These are phyloP conservation scores for Prunella himalayana DNA, from an alignment of 2,113 vertebrate species.

Conservation along the genomic window DNA sequence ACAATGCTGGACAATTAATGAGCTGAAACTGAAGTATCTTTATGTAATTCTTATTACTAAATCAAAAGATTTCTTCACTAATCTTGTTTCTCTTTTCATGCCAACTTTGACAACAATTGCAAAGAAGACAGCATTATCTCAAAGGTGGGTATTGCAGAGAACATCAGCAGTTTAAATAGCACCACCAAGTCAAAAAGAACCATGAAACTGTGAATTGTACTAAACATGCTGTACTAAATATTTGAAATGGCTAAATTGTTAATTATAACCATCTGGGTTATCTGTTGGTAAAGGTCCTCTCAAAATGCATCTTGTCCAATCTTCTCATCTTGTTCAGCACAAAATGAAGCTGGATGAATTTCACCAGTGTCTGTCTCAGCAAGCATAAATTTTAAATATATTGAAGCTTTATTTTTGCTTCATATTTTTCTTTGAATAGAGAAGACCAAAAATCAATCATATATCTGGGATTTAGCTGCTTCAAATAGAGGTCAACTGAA, in stretches of 20 bases:
- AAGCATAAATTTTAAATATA: conserved; percentile 69
- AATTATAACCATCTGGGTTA: not conserved
- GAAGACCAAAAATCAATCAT: conserved; percentile 75
- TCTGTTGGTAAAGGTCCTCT: conserved; percentile 9
- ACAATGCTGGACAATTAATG: not conserved
- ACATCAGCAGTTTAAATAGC: not conserved
- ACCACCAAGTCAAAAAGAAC: not conserved
- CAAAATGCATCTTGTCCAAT: not conserved
- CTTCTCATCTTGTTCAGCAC: conserved; percentile 39
- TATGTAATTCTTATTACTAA: not conserved
- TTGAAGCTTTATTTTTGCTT: conserved; percentile 67
- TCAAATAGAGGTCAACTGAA: conserved; percentile 68
- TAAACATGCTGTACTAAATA: not conserved
- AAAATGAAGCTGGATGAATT: conserved; percentile 38
- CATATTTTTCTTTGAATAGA: conserved; percentile 71
- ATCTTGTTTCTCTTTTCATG: not conserved
- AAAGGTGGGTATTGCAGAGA: not conserved
- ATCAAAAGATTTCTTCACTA: not conserved
- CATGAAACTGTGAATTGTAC: not conserved
- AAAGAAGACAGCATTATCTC: not conserved
- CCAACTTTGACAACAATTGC: not conserved
- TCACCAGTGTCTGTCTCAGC: conserved; percentile 47
- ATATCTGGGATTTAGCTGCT: conserved; percentile 64
- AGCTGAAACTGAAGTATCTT: not conserved
- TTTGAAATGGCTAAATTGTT: not conserved